Conservation (phyloP, 1,140 invertebrate species). For the Lanistes nyassanus region DNA sequence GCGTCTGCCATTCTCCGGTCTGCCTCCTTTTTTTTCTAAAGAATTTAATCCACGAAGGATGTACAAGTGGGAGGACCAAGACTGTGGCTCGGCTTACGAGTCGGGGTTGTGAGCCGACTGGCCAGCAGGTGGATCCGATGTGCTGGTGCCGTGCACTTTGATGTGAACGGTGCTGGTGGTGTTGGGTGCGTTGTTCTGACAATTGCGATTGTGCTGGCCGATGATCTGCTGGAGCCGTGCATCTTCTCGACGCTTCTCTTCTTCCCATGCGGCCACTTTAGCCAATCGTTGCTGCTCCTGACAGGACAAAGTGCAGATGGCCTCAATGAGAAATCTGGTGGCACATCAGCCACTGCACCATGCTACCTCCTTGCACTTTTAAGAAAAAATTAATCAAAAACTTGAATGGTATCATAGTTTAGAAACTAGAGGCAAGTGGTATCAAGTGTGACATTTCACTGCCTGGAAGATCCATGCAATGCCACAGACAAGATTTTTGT, state of each 20-base stretch:
- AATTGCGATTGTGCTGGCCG: slow-evolving; percentile 39
- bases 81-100: not conserved
- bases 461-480: too few relatives aligned
- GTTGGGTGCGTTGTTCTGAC: slow-evolving; percentile 29
- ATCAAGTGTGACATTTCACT: too few relatives aligned
- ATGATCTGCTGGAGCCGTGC: slow-evolving; percentile 37
- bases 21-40: not conserved
- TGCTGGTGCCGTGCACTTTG: not conserved
- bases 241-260: slow-evolving; percentile 36
- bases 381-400: too few relatives aligned
- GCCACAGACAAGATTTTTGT: too few relatives aligned
- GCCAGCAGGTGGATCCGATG: not conserved
- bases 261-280: slow-evolving; percentile 26
- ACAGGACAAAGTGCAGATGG: too few relatives aligned
- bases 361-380: too few relatives aligned
- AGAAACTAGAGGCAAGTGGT: too few relatives aligned
- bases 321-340: too few relatives aligned
- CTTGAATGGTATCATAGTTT: too few relatives aligned
- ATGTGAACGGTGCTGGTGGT: slow-evolving; percentile 28
- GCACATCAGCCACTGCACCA: too few relatives aligned
- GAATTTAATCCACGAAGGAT: not conserved
- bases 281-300: slow-evolving; percentile 30
- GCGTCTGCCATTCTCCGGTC: not conserved
- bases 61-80: not conserved
- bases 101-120: slow-evolving; percentile 4